Evolutionary conservation across 2,797 vertebrate species (phyloP).

Genomic region (Lepus oiostolus): DNA sequence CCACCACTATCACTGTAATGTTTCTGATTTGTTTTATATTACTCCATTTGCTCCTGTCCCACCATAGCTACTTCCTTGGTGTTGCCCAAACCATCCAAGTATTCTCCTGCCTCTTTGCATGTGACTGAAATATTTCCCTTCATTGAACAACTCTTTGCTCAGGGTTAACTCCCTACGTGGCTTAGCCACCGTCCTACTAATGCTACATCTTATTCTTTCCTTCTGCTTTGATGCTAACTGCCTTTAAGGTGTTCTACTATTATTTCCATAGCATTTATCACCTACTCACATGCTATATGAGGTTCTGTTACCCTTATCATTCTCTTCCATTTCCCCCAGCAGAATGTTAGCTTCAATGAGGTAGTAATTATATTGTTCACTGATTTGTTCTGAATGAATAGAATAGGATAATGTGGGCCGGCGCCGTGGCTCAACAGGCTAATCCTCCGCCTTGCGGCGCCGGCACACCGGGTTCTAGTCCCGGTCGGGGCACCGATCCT

Average conservation of each 20-base stretch:
- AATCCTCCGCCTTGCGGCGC: no score
- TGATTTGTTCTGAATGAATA: background rate
- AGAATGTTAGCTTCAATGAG: background rate
- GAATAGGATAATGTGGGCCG: background rate
- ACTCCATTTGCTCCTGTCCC: no score
- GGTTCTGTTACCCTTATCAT: background rate
- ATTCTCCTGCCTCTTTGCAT: background rate
- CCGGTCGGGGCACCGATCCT: no score
- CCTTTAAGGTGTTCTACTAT: background rate
- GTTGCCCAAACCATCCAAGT: background rate
- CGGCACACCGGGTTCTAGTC: no score
- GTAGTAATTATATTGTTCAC: background rate
- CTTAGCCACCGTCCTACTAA: background rate
- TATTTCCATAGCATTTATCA: background rate
- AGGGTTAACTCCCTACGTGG: background rate
- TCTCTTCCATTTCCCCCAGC: background rate
- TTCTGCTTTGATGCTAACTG: background rate
- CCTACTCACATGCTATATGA: background rate
- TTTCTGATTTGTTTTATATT: background rate
- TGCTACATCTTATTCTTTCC: background rate
- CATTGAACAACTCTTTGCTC: background rate
- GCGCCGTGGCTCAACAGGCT: no score
- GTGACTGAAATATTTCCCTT: background rate
- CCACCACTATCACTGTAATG: background rate
- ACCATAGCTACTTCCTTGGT: background rate